phyloP scores from a whole-genome alignment of 2,797 vertebrate genomes.

The Amphiprion clarkii region DNA sequence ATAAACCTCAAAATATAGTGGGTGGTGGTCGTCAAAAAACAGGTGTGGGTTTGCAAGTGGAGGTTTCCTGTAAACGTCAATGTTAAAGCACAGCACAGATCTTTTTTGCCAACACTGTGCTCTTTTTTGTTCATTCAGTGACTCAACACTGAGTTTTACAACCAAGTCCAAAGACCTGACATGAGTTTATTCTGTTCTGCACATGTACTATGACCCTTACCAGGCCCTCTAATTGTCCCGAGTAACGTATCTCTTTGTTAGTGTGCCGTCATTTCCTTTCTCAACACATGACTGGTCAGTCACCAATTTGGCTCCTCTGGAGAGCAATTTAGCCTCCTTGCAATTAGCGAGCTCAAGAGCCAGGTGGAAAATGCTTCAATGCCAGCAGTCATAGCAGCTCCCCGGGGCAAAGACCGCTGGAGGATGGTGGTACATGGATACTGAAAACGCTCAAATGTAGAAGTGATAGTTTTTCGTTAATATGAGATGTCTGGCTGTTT shows the following conservation, averaged over 20 bases:
- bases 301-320: constrained; percentile 56
- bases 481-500: constrained; percentile 20
- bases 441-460: constrained; percentile 8
- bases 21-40: too few relatives aligned
- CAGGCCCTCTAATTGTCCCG: constrained; percentile 32
- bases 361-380: constrained; percentile 24
- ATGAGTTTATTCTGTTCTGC: constrained; percentile 1
- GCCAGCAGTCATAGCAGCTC: constrained; percentile 42
- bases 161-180: constrained; percentile 3
- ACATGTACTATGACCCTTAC: neutral
- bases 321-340: constrained; percentile 57
- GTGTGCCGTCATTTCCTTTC: constrained; percentile 24
- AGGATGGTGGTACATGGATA: constrained; percentile 4
- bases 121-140: neutral
- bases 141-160: neutral
- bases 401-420: neutral
- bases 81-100: too few relatives aligned
- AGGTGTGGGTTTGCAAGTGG: too few relatives aligned
- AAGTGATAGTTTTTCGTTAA: neutral
- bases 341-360: constrained; percentile 54
- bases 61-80: too few relatives aligned
- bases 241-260: constrained; percentile 35
- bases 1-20: too few relatives aligned
- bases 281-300: constrained; percentile 43
- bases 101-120: too few relatives aligned